Conservation (phyloP, 2,113 vertebrate species). For the Elephas maximus region DNA sequence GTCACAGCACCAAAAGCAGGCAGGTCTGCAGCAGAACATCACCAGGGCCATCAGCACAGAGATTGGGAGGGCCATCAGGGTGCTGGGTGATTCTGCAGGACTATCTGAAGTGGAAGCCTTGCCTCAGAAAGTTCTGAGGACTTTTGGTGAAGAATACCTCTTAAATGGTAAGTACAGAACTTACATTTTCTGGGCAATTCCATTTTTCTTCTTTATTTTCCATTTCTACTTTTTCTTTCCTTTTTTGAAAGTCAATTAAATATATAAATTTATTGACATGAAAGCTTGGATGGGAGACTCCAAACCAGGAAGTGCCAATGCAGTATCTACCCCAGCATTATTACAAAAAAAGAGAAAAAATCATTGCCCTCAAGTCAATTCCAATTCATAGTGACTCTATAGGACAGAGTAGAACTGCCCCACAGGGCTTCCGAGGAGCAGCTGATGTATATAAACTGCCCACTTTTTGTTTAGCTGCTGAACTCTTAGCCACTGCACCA, state of each 20-base stretch:
- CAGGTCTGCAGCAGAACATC: not conserved
- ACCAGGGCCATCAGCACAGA: not conserved
- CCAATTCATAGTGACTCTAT: too few relatives aligned
- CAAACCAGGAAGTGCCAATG: not conserved
- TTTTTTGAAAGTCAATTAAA: not conserved
- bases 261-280: not conserved
- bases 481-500: too few relatives aligned
- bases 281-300: not conserved
- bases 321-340: not conserved
- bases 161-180: not conserved
- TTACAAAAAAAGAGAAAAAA: too few relatives aligned
- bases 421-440: too few relatives aligned
- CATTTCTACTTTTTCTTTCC: not conserved
- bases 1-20: not conserved
- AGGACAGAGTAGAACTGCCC: too few relatives aligned
- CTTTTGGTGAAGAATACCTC: not conserved
- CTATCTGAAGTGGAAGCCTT: not conserved
- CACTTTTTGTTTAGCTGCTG: too few relatives aligned
- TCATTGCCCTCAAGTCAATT: too few relatives aligned
- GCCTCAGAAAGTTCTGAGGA: not conserved
- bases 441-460: too few relatives aligned
- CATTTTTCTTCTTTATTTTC: not conserved
- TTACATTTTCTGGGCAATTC: slow-evolving; percentile 5
- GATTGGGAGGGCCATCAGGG: not conserved
- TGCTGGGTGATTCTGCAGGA: not conserved